Conservation (phyloP, 1,140 invertebrate species). For the Dysdera silvatica region DNA sequence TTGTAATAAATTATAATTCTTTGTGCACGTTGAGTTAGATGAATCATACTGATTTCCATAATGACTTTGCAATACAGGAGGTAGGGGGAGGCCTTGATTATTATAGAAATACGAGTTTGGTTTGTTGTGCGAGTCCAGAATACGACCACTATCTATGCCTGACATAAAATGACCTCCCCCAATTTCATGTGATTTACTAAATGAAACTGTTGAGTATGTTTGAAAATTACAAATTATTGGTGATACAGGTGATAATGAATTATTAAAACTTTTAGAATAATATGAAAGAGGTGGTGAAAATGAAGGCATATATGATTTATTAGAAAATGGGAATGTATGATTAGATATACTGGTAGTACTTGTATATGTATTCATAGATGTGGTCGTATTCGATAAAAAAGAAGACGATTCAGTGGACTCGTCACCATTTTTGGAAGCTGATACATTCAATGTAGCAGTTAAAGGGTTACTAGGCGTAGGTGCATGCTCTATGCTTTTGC, state of each 20-base stretch:
- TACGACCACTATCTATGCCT: slow-evolving; percentile 38
- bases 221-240: too few relatives aligned
- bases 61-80: too few relatives aligned
- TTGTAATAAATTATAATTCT: too few relatives aligned
- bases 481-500: neutral
- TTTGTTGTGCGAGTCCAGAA: slow-evolving; percentile 12
- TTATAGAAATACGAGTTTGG: neutral
- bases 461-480: slow-evolving; percentile 3
- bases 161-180: slow-evolving; percentile 28
- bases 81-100: slow-evolving; percentile 25
- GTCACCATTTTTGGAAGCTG: slow-evolving; percentile 21
- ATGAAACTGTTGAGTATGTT: too few relatives aligned
- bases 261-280: too few relatives aligned
- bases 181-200: too few relatives aligned
- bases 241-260: too few relatives aligned
- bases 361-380: slow-evolving; percentile 39
- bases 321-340: slow-evolving; percentile 19
- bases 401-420: slow-evolving; percentile 26
- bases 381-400: slow-evolving; percentile 40
- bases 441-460: too few relatives aligned
- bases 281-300: slow-evolving; percentile 22
- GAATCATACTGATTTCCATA: too few relatives aligned
- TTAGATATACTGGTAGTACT: slow-evolving; percentile 38
- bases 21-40: too few relatives aligned
- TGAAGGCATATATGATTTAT: slow-evolving; percentile 26